Percentiles rank a stretch among this genome's conserved stretches.
These are phyloP conservation scores for Diarsia mendica DNA, from an alignment of 2,888 invertebrate genomes.

Conservation along the genomic window DNA sequence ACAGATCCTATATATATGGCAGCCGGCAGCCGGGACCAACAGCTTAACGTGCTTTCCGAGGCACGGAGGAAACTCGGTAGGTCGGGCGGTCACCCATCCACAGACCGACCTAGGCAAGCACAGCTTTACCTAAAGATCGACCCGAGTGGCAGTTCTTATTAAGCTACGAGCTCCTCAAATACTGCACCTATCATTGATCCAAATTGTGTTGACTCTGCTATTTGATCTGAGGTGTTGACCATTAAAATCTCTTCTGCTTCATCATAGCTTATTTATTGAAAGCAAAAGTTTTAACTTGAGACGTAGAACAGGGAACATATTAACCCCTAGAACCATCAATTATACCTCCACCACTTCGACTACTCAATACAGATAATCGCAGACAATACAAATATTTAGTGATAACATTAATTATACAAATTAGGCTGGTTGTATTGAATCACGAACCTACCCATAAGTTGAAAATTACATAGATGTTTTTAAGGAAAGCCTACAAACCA, in stretches of 20 bases:
- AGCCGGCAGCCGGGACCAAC: too few species aligned
- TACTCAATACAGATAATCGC: neutral
- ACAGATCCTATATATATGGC: too few species aligned
- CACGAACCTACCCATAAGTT: neutral
- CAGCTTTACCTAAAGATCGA: too few species aligned
- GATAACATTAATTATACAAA: neutral
- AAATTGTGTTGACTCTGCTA: neutral
- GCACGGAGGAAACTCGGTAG: too few species aligned
- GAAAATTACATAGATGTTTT: neutral
- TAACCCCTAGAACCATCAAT: neutral
- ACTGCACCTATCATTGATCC: neutral
- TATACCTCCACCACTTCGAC: neutral
- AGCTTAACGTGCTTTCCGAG: too few species aligned
- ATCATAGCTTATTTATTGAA: neutral
- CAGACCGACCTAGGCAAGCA: too few species aligned
- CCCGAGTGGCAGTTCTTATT: too few species aligned
- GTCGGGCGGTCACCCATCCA: too few species aligned
- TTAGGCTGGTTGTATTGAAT: neutral
- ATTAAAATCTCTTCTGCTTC: neutral
- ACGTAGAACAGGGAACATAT: neutral
- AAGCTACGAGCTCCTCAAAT: too few species aligned
- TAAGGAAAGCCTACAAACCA: neutral
- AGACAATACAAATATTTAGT: neutral
- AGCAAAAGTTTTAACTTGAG: neutral
- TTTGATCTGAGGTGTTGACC: too few species aligned